Percentiles rank a stretch among this genome's conserved stretches.
These are phyloP conservation scores for Magallana angulata DNA, from an alignment of 1,140 invertebrate genomes.

Conservation along the genomic window DNA sequence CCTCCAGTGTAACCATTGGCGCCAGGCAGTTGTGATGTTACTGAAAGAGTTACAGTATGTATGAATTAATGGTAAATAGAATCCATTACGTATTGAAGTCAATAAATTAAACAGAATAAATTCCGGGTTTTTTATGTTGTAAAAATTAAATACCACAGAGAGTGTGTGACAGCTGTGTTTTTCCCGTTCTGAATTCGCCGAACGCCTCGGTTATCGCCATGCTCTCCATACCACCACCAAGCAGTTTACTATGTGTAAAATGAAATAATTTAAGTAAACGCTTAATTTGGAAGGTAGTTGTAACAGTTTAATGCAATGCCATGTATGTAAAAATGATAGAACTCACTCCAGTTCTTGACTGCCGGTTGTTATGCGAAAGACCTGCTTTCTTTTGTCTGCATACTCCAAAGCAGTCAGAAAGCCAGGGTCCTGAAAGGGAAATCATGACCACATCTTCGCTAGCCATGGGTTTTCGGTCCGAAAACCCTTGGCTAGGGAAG, in stretches of 20 bases:
- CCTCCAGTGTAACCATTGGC: slow-evolving; percentile 86
- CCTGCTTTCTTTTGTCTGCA: slow-evolving; percentile 85
- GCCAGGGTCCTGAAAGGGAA: slow-evolving; percentile 76
- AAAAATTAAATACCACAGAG: slow-evolving; percentile 85
- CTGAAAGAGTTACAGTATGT: slow-evolving; percentile 44
- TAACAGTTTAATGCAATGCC: background rate
- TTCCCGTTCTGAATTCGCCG: slow-evolving; percentile 86
- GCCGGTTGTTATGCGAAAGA: slow-evolving; percentile 88
- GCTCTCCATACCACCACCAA: slow-evolving; percentile 81
- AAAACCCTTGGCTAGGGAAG: too few relatives aligned
- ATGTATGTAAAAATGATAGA: background rate
- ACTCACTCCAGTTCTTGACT: slow-evolving; percentile 87
- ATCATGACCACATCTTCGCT: background rate
- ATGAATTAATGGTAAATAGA: too few relatives aligned
- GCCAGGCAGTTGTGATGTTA: slow-evolving; percentile 78
- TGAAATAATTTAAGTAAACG: too few relatives aligned
- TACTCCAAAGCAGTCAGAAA: slow-evolving; percentile 89
- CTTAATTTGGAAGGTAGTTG: too few relatives aligned
- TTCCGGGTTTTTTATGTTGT: too few relatives aligned
- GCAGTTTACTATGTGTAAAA: slow-evolving; percentile 80
- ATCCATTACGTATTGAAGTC: too few relatives aligned
- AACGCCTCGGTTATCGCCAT: slow-evolving; percentile 82
- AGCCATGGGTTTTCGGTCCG: too few relatives aligned
- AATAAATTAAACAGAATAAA: too few relatives aligned
- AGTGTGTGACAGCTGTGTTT: slow-evolving; percentile 89